Percentiles rank a stretch among this genome's conserved stretches.
phyloP scores from a whole-genome alignment of 2,888 invertebrate species.

The Dioctria linearis region DNA sequence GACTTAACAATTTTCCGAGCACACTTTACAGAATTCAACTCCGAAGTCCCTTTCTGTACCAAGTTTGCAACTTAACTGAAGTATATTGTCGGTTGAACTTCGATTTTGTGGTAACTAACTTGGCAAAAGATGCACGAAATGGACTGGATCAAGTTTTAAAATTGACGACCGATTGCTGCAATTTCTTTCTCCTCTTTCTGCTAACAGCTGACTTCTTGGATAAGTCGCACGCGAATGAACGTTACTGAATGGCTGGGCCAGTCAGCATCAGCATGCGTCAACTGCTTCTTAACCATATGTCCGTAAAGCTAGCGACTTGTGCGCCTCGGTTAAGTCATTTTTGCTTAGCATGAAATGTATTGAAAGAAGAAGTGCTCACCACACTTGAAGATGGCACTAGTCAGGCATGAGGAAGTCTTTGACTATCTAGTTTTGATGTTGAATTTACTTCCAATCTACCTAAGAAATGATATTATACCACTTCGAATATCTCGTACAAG shows the following conservation, averaged over 20 bases:
- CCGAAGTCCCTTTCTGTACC: conserved; percentile 49
- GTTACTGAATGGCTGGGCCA: neutral
- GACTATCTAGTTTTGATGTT: neutral
- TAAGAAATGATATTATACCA: neutral
- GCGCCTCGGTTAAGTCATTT: neutral
- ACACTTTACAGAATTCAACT: neutral
- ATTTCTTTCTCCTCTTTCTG: conserved; percentile 43
- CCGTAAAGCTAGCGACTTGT: neutral
- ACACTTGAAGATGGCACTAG: conserved; percentile 10
- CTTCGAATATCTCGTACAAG: neutral
- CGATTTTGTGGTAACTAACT: conserved; percentile 54
- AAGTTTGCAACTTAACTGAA: conserved; percentile 56
- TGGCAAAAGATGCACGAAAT: conserved; percentile 22
- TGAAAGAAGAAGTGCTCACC: neutral
- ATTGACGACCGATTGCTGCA: neutral
- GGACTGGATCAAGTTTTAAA: conserved; percentile 30
- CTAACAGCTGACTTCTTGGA: conserved; percentile 41
- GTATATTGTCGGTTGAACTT: conserved; percentile 56
- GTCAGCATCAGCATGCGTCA: neutral
- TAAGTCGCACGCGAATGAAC: conserved; percentile 12
- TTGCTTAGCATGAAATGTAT: neutral
- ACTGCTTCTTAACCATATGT: conserved; percentile 18
- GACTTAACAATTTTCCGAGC: neutral
- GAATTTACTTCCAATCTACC: neutral
- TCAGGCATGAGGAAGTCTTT: conserved; percentile 31